These are phyloP conservation scores for Apostichopus leukothele DNA, from an alignment of 53 echinoderm and acorn worm genomes.

Conservation along the genomic window DNA sequence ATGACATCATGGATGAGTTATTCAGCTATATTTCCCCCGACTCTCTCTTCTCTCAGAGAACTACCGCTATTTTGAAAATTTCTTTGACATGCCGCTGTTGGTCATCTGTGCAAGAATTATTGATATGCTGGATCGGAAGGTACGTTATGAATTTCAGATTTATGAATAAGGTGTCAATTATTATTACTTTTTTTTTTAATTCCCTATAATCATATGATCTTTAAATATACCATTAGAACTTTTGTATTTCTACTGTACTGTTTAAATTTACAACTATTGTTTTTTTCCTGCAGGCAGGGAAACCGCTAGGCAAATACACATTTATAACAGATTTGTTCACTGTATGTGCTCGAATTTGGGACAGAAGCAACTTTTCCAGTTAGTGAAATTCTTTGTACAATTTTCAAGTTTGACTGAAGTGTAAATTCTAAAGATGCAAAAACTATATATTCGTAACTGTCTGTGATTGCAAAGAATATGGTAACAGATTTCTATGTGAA, in stretches of 20 bases:
- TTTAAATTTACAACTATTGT: not conserved
- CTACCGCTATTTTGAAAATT: constrained; percentile 83
- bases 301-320: constrained; percentile 55
- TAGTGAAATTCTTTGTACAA: not conserved
- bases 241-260: too few species aligned
- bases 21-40: too few species aligned
- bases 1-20: too few species aligned
- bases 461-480: too few species aligned
- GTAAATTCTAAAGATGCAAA: too few species aligned
- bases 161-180: too few species aligned
- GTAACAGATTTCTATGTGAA: too few species aligned
- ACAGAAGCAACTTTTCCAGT: constrained; percentile 70
- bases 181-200: not conserved
- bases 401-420: too few species aligned
- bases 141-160: constrained; percentile 1
- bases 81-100: constrained; percentile 86
- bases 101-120: constrained; percentile 75
- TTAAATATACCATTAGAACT: not conserved
- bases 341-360: constrained; percentile 48
- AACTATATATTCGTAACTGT: too few species aligned
- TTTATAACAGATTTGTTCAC: constrained; percentile 48
- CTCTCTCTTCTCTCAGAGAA: constrained; percentile 47
- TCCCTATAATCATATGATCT: not conserved
- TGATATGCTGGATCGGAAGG: constrained; percentile 80
- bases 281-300: constrained; percentile 60